Evolutionary conservation across 2,888 invertebrate species (phyloP).

Genomic region (Mycogona germanica): DNA sequence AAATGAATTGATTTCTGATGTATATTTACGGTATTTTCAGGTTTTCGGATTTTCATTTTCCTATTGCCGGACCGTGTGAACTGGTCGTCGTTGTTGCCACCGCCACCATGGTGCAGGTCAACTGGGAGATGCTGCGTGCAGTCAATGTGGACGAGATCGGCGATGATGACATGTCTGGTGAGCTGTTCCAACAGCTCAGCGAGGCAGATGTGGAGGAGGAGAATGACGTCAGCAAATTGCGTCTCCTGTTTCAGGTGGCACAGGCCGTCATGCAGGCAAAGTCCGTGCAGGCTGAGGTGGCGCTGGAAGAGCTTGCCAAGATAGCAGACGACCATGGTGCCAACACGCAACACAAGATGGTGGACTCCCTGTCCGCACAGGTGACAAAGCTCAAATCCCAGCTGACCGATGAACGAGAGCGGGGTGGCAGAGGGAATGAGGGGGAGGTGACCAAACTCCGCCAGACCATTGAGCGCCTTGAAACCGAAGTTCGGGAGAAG

Average conservation of each 20-base stretch:
- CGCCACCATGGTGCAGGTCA: constrained; percentile 7
- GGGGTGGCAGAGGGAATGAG: too few relatives aligned
- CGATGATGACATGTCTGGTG: constrained; percentile 7
- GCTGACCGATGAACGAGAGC: not conserved
- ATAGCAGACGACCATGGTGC: too few relatives aligned
- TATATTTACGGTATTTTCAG: too few relatives aligned
- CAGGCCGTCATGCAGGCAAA: constrained; percentile 15
- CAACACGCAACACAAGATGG: too few relatives aligned
- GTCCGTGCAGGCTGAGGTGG: constrained; percentile 15
- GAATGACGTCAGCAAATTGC: constrained; percentile 5
- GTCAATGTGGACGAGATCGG: constrained; percentile 14
- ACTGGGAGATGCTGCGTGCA: constrained; percentile 7
- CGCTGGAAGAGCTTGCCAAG: constrained; percentile 12
- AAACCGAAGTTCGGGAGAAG: constrained; percentile 8
- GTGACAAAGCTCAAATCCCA: not conserved
- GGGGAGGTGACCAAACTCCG: too few relatives aligned
- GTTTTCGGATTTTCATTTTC: too few relatives aligned
- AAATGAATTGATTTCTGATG: too few relatives aligned
- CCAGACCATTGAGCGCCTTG: not conserved
- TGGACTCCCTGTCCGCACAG: not conserved
- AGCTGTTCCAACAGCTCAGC: constrained; percentile 13
- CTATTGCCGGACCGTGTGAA: too few relatives aligned
- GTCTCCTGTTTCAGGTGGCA: constrained; percentile 6
- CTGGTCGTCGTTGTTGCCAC: not conserved
- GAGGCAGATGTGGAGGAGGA: constrained; percentile 8